Base-by-base conservation (phyloP, 2,888 invertebrate genomes). In the Agrotis segetum region DNA sequence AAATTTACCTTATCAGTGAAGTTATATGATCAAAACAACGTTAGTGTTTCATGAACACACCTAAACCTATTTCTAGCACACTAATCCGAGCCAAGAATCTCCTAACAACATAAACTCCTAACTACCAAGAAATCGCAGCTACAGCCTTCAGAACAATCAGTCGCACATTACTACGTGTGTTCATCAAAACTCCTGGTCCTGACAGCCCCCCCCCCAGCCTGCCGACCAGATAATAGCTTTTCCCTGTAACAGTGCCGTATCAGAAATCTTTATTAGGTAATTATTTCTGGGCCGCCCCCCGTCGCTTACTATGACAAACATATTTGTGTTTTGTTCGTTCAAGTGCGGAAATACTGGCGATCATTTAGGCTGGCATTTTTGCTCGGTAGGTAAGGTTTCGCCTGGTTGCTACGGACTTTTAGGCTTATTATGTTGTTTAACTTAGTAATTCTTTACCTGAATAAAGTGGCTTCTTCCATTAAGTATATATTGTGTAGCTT, bases 241-340 rank as follows among this genome's bases (percentile, higher is more conserved):
- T 84, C 84, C 83, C 75, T 89, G 89, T 85, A 78, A 77, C 74
- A 78, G 85, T 85, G 83, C 82, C 86, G 83, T 89, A 89, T 88
- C 87, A 85, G 83, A 87, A 85, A 90, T 89, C 86, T 89, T 88
- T 90, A 89, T 89, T 88, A 85, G 87, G 90, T 89, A 89, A 91
- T 90, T 90, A 91, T 90, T 89, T 90, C 86, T 88, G 77, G 59
- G 58, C 69, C 50, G n/a, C 65, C 74, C 74, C 78, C 73, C 67
- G 49, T 29, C n/a, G 72, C 68, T 67, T 77, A 84, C 85, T 88
- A 88, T 88, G 88, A 89, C 89, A 88, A 88, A 88, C 87, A 88
- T 88, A 87, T 88, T 89, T 89, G 87, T 88, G 83, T 87, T 83
- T 79, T 78, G 79, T 65, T 74, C 53, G 67, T 62, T 66, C 64